Percentiles rank a stretch among this genome's conserved stretches.
Evolutionary conservation across 2,888 invertebrate species (phyloP).

Genomic region (Ophioninae sp.): DNA sequence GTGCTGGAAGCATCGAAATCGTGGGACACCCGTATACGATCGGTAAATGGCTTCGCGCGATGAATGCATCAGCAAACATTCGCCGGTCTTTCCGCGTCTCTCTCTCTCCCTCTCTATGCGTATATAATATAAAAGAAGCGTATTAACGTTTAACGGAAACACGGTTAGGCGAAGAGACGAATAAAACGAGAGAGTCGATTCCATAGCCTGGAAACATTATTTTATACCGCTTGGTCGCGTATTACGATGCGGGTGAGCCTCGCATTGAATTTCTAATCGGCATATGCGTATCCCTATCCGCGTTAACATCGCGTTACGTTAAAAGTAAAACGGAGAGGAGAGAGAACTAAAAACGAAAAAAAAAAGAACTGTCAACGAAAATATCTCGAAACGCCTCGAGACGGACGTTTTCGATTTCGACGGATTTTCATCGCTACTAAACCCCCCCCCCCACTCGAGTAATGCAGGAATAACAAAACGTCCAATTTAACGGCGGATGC

Average conservation of each 20-base stretch:
- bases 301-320: neutral
- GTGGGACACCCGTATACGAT: conserved; percentile 61
- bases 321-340: conserved; percentile 25
- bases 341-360: neutral
- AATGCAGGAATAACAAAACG: conserved; percentile 35
- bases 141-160: conserved; percentile 57
- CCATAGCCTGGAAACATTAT: conserved; percentile 58
- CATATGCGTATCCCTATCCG: conserved; percentile 41
- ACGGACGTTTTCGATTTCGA: conserved; percentile 24
- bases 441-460: no score
- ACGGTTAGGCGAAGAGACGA: conserved; percentile 24
- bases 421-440: conserved; percentile 5
- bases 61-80: conserved; percentile 61
- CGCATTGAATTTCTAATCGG: conserved; percentile 62
- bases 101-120: conserved; percentile 48
- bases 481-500: conserved; percentile 56
- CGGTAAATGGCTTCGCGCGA: conserved; percentile 49
- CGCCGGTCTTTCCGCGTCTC: conserved; percentile 46
- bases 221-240: conserved; percentile 57
- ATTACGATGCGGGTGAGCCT: conserved; percentile 61
- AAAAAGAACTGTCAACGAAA: conserved; percentile 1
- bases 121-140: conserved; percentile 58
- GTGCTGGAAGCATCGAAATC: conserved; percentile 57
- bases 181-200: conserved; percentile 45
- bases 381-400: conserved; percentile 11